A percentile compares a stretch with the other conserved stretches of the same genome.
Evolutionary conservation across 2,797 vertebrate species (phyloP).

Genomic region (Kryptolebias ocellatus): DNA sequence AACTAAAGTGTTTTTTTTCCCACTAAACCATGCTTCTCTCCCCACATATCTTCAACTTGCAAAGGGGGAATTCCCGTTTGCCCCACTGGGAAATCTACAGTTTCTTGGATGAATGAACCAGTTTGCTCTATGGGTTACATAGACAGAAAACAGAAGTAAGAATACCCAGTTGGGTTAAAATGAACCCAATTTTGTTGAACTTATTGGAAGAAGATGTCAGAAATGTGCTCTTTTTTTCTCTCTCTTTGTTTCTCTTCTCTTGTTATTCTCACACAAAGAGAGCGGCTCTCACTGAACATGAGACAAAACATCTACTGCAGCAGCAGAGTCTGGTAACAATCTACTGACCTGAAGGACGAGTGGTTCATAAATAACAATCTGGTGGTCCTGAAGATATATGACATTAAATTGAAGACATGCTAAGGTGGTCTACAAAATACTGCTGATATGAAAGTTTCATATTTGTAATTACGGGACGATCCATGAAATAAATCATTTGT

Average conservation of each 20-base stretch:
- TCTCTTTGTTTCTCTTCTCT: no score
- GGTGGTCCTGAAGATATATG: no score
- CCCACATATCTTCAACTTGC: constrained; percentile 13
- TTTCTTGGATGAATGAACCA: constrained; percentile 51
- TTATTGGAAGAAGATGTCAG: not conserved
- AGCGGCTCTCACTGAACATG: no score
- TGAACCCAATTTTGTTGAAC: constrained; percentile 10
- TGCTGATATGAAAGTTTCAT: not conserved
- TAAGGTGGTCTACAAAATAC: not conserved
- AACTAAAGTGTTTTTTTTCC: constrained; percentile 14
- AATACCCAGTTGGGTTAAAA: constrained; percentile 11
- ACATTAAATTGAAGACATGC: no score
- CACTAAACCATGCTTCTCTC: constrained; percentile 4
- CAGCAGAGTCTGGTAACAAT: no score
- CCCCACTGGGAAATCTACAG: constrained; percentile 33
- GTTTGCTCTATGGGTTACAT: constrained; percentile 20
- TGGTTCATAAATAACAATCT: no score
- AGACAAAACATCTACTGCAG: no score
- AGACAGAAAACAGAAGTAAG: constrained; percentile 34
- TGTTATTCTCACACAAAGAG: no score
- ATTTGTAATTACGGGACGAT: no score
- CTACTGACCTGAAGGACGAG: no score
- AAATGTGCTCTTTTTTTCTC: not conserved
- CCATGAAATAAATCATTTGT: no score
- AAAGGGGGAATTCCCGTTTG: constrained; percentile 29